Percentiles rank a stretch among this genome's conserved stretches.
Evolutionary conservation across 2,797 vertebrate genomes (phyloP).

Genomic region (Platalea minor): DNA sequence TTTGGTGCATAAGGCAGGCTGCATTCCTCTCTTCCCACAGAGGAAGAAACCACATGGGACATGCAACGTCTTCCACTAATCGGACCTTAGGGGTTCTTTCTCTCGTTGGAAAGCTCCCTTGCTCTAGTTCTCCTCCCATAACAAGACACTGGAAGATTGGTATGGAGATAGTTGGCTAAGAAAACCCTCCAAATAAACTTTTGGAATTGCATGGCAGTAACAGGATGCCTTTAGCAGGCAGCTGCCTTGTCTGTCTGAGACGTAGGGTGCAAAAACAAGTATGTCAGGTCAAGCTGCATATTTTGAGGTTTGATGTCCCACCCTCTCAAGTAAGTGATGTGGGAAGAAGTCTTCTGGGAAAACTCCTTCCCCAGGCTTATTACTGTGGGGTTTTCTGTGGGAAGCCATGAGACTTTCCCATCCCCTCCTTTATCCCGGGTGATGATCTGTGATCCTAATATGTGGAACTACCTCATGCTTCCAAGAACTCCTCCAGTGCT

Average conservation of each 20-base stretch:
- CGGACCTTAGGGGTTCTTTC: neutral
- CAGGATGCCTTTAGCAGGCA: conserved; percentile 33
- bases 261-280: conserved; percentile 36
- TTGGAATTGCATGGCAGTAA: conserved; percentile 13
- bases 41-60: neutral
- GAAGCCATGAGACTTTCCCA: conserved; percentile 61
- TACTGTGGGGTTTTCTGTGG: conserved; percentile 51
- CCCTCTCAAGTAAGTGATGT: conserved; percentile 58
- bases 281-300: conserved; percentile 59
- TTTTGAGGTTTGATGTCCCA: conserved; percentile 62
- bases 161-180: conserved; percentile 15
- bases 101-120: conserved; percentile 17
- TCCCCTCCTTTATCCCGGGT: conserved; percentile 39
- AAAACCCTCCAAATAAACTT: conserved; percentile 31
- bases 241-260: conserved; percentile 37
- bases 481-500: conserved; percentile 38
- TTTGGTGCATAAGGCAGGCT: neutral
- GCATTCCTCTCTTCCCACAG: conserved; percentile 33
- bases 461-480: conserved; percentile 51
- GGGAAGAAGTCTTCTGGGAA: conserved; percentile 61
- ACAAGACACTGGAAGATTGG: conserved; percentile 36
- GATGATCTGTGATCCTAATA: conserved; percentile 37
- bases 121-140: neutral
- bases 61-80: neutral
- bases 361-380: conserved; percentile 55